These are phyloP conservation scores for Zootoca vivipara DNA, from an alignment of 2,113 vertebrate genomes.

Conservation along the genomic window DNA sequence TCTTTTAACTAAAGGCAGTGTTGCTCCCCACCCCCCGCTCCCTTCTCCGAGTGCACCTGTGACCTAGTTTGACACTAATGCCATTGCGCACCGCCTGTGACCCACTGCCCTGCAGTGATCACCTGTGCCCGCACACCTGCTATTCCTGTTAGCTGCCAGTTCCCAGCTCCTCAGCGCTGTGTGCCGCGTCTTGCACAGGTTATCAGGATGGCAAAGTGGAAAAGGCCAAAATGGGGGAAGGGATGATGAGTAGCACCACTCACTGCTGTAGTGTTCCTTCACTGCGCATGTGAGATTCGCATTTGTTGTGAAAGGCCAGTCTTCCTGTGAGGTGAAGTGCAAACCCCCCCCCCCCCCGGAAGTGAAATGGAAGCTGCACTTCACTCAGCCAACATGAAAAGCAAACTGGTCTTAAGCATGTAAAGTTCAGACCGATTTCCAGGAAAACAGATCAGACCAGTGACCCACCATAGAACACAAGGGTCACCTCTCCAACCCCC, in stretches of 20 bases:
- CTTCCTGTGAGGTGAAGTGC: not conserved
- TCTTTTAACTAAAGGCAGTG: not conserved
- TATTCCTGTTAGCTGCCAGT: not conserved
- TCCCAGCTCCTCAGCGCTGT: not conserved
- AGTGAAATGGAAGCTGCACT: not conserved
- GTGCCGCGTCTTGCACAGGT: too few relatives aligned
- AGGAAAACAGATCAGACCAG: not conserved
- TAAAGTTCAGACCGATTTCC: not conserved
- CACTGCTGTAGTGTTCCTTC: too few relatives aligned
- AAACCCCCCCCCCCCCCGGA: too few relatives aligned
- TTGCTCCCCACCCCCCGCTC: not conserved
- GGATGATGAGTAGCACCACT: not conserved
- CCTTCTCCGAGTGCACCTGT: not conserved
- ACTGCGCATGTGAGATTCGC: too few relatives aligned
- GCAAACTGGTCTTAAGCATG: not conserved
- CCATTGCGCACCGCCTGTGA: not conserved
- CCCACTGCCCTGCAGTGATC: not conserved
- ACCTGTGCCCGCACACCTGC: not conserved
- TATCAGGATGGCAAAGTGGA: not conserved
- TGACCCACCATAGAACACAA: too few relatives aligned
- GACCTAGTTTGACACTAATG: not conserved
- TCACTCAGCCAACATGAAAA: not conserved
- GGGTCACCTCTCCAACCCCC: too few relatives aligned
- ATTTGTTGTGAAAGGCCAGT: too few relatives aligned
- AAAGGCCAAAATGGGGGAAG: not conserved